A percentile compares a stretch with the other conserved stretches of the same genome.
Conservation (phyloP, 2,113 vertebrate species). For the Steatornis caripensis region DNA sequence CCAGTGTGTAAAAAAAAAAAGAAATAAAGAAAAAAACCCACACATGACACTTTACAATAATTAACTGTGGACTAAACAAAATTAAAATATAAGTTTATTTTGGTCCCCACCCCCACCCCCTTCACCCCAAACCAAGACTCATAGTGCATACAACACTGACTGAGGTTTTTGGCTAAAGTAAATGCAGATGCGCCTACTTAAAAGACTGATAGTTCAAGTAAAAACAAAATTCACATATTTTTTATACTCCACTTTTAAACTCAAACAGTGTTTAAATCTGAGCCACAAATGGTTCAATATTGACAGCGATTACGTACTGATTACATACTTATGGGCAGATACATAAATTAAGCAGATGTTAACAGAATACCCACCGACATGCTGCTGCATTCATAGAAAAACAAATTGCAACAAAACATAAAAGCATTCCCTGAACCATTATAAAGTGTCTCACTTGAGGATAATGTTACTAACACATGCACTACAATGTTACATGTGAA, state of each 20-base stretch:
- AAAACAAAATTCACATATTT: slow-evolving; percentile 75
- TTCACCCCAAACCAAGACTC: slow-evolving; percentile 42
- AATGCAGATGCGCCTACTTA: slow-evolving; percentile 47
- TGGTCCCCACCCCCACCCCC: slow-evolving; percentile 39
- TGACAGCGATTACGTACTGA: slow-evolving; percentile 34
- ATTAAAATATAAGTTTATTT: slow-evolving; percentile 40
- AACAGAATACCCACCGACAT: slow-evolving; percentile 13
- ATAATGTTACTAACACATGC: slow-evolving; percentile 57
- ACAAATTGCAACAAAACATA: slow-evolving; percentile 23
- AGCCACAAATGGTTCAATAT: slow-evolving; percentile 60
- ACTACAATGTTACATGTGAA: slow-evolving; percentile 70
- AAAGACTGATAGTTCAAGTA: slow-evolving; percentile 74
- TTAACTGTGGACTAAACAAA: slow-evolving; percentile 31
- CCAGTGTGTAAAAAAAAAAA: slow-evolving; percentile 56
- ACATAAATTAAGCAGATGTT: slow-evolving; percentile 47
- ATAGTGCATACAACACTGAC: slow-evolving; percentile 63
- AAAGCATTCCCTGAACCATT: slow-evolving; percentile 72
- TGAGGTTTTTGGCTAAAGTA: slow-evolving; percentile 48
- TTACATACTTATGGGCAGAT: slow-evolving; percentile 3
- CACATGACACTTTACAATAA: background rate
- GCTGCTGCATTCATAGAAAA: slow-evolving; percentile 42
- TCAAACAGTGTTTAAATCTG: slow-evolving; percentile 72
- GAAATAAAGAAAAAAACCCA: background rate
- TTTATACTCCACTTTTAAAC: slow-evolving; percentile 54
- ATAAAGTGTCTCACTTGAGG: slow-evolving; percentile 62